Base-by-base conservation (phyloP, 2,888 invertebrate genomes). In the Cataglyphis altisquamis region DNA sequence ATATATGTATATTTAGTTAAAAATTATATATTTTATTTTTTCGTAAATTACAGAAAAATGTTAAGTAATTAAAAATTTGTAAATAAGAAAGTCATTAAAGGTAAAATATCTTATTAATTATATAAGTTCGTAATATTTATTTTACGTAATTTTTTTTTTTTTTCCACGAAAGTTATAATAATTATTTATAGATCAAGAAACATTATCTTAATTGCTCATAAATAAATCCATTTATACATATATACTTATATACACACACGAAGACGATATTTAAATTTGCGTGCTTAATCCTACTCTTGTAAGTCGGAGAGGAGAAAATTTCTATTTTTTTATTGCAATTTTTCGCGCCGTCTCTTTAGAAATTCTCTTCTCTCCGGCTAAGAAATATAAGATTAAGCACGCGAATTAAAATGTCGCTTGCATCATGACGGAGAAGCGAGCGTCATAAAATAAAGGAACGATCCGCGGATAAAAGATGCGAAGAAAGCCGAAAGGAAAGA, bases 401-500 rank as follows among this genome's bases (percentile, higher is more conserved):
- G 45, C 70, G 36, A 80, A 77, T 67, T 57, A 77, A 66, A 77
- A 66, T 45, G 12, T 68, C 36, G 32, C 70, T 25, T 25, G 36
- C 39, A 29, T 12, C 36, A 62, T n/a, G 48, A 67, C 29, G 18
- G 48, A 29, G 68, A 60, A 68, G 21, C 41, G 55, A 70, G 70
- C 62, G 64, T 55, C 63, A 60, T 80, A 84, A 86, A 75, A 85
- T 80, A 64, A 48, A 55, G 45, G 45, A 66, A n/a, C 25, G 32
- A 62, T 80, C 10, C 21, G 41, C 60, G 36, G 68, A 86, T 82
- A 86, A 66, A 84, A 84, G 55, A 74, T 18, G 84, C 64, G 83
- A 86, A 88, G 60, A 82, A 78, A 82, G 73, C 70, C 83, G 67
- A 83, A 85, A 84, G 80, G 83, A 89, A 83, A 86, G 66, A 87